Evolutionary conservation across 2,888 invertebrate genomes (phyloP), one percentile per base, ranked within the genome.

Genomic region (Meiosimyza decipiens): DNA sequence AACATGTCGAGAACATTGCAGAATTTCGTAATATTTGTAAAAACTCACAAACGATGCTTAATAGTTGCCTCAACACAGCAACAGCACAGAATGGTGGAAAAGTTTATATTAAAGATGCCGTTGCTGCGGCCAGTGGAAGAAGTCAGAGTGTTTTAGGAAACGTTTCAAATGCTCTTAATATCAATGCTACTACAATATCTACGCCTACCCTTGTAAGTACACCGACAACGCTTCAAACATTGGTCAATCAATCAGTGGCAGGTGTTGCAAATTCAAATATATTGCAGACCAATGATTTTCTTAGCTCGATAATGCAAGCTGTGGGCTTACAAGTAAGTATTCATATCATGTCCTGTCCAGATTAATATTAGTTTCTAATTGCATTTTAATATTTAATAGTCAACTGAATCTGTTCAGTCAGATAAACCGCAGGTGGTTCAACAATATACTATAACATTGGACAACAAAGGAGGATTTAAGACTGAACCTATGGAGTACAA

Each of bases 11-110:
- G 76, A 89, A 88, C 54, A 90, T 90, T 76, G 89, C 89, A 73
- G 90, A 90, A 60, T 92, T 92, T 82, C 88, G 91, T 70, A 90
- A 91, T 77, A 89, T 90, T 63, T 92, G 92, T 77, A 88, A 90
- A 22, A 90, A 89, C 77, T 91, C 92, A 1, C 92, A 92, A 83
- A 88, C 89, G 16, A 92, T 92, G 91, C 84, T 92, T 9, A 91
- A 90, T 72, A 91, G 90, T 74, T 92, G 92, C 81, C 90, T 92
- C 49, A 90, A 90, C 65, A 91, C 91, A 1, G 90, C 91, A 40
- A 90, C 91, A 71, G 71, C 79, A n/a, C 88, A 79, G 15, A 90
- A 89, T 76, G 91, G 91, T 51, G 91, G 91, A 69, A 91, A 91
- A 85, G 89, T 90, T n/a, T 90, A 90, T 77, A 90, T 90, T n/a